Evolutionary conservation across 2,797 vertebrate genomes (phyloP).

Genomic region (Girardinus metallicus): DNA sequence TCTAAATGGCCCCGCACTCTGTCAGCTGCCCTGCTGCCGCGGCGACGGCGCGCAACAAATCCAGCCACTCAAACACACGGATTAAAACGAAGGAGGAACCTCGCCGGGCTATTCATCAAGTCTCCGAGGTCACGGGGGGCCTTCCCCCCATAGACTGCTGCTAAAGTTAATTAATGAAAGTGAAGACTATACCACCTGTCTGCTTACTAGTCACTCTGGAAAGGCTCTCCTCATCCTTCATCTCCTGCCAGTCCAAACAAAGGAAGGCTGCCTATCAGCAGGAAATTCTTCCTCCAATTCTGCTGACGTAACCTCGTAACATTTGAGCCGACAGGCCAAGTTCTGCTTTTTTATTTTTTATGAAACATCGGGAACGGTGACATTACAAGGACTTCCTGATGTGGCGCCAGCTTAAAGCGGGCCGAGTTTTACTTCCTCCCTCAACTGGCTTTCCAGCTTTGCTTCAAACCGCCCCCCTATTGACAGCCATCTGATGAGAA

Average conservation of each 20-base stretch:
- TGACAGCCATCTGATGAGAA: conserved; percentile 29
- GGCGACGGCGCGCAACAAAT: conserved; percentile 45
- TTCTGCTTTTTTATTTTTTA: conserved; percentile 20
- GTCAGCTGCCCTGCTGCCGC: conserved; percentile 62
- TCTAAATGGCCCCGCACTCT: conserved; percentile 71
- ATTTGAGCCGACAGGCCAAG: conserved; percentile 24
- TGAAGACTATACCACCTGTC: conserved; percentile 76
- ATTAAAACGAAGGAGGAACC: conserved; percentile 71
- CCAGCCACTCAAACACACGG: conserved; percentile 48
- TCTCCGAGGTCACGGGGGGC: conserved; percentile 66
- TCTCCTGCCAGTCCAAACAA: conserved; percentile 61
- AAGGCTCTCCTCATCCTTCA: conserved; percentile 38
- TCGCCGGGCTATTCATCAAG: conserved; percentile 69
- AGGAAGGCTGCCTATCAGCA: conserved; percentile 64
- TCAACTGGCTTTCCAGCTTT: not conserved
- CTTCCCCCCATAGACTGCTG: conserved; percentile 56
- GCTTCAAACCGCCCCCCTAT: not conserved
- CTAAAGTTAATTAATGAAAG: conserved; percentile 81
- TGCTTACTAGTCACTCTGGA: conserved; percentile 33
- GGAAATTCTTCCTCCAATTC: conserved; percentile 63
- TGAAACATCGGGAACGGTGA: conserved; percentile 13
- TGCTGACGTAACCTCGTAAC: conserved; percentile 42
- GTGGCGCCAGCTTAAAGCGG: conserved; percentile 1
- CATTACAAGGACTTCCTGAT: conserved; percentile 29
- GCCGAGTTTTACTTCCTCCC: conserved; percentile 26